Base-by-base conservation (phyloP, 2,113 vertebrate genomes). In the Cololabis saira region DNA sequence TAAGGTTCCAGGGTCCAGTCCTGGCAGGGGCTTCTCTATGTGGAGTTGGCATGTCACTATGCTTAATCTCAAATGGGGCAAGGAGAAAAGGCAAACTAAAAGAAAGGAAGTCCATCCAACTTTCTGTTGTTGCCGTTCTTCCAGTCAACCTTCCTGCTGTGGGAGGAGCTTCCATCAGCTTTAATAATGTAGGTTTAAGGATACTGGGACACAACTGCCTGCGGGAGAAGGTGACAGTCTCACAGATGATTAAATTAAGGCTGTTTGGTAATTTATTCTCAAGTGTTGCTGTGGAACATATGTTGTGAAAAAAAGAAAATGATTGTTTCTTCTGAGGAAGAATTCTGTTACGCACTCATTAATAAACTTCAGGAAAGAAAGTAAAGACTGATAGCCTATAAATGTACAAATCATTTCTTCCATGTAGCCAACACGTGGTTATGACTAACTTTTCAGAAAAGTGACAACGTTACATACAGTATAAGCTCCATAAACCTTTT, bases 231-330 rank as follows among this genome's bases (percentile, higher is more conserved):
- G 78, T 55, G 61, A 61, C 65, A 65, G 48, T 43, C 65, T 71
- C 65, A 2, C 52, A 60, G 62, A 61, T 67, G 74, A 79, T 85
- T 81, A 85, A 85, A 87, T 69, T 68, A 76, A 78, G 77, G 53
- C 53, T 72, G 80, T 78, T 76, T 79, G 77, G 69, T 83, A 85
- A 87, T 87, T 74, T 87, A 83, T 87, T 85, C 82, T 51, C 9
- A 43, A 7, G 69, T 74, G 80, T 61, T 70, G 64, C 52, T 2
- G 51, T 8, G 43, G 48, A 87, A 85, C 82, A 87, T 85, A 68
- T 85, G 85, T 52, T 0, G 67, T 61, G 64, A 76, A 24, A 53
- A 65, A 40, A 55, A 40, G 42, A 0, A 11, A 3, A 0, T 18
- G 17, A 16, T 21, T 24, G 1, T 62, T 41, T 45, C 54, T 67